Evolutionary conservation across 2,888 invertebrate species (phyloP), one percentile per base, ranked within the genome.

Genomic region (Marronus borbonicus): DNA sequence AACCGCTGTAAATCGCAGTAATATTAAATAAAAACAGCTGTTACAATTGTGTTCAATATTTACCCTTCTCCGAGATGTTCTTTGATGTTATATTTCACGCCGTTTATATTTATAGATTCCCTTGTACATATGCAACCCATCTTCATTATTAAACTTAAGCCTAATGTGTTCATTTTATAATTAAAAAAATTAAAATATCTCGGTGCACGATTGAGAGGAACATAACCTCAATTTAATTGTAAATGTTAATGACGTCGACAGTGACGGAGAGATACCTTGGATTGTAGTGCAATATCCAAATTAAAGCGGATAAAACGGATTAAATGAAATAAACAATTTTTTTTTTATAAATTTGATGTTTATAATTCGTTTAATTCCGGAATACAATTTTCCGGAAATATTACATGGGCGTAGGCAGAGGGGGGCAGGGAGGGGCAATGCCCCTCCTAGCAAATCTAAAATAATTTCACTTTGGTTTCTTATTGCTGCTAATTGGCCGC

Each of bases 21-120:
- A 7, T 14, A 44, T 20, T 55, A 28, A 28, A 36, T 10, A 17
- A 12, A 68, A 79, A 79, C 80, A 80, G 78, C 79, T 79, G 80
- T 80, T 79, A 49, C 31, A 3, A 58, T 14, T 64, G 49, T 62
- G 10, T 66, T 52, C 20, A 8, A 78, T 87, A 7, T 89, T 89
- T 89, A 92, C 95, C 95, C 96, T 89, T 95, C 94, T 72, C 94
- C 95, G 66, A 96, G 90, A 84, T 93, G 90, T 84, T 94, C 94
- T 76, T 90, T 89, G 8, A 96, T 90, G 70, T 90, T 90, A 85
- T 94, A 96, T 85, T 92, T 92, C 80, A 92, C 90, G 50, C 93
- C 93, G 86, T 95, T 94, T 72, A 96, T 92, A 76, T 90, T 90
- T 39, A 96, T 87, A 7, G 91, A 91, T 88, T 95, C 94, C 85